Percentiles rank a stretch among this genome's conserved stretches.
Evolutionary conservation across 2,888 invertebrate species (phyloP).

Genomic region (Argyra leucocephala): DNA sequence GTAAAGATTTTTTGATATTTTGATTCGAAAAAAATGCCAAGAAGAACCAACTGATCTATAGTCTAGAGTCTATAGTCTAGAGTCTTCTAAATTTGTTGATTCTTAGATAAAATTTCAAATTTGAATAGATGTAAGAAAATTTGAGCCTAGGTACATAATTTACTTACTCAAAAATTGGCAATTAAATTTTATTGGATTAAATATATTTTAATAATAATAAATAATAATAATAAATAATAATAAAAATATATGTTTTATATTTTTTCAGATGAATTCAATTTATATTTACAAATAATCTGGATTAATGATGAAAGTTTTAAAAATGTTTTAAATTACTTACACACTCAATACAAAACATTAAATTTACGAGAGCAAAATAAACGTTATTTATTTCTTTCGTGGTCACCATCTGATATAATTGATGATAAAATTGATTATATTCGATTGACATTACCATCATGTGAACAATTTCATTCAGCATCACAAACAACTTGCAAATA

Average conservation of each 20-base stretch:
- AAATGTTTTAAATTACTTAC: constrained; percentile 39
- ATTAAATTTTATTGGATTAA: too few relatives aligned
- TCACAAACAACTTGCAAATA: constrained; percentile 51
- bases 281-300: neutral
- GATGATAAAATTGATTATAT: constrained; percentile 44
- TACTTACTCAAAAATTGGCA: too few relatives aligned
- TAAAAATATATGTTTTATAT: neutral
- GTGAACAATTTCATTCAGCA: constrained; percentile 42
- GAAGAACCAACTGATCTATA: too few relatives aligned
- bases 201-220: too few relatives aligned
- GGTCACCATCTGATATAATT: constrained; percentile 57
- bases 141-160: too few relatives aligned
- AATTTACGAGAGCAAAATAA: constrained; percentile 24
- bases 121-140: too few relatives aligned
- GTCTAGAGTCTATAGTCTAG: too few relatives aligned
- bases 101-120: too few relatives aligned
- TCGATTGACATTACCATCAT: constrained; percentile 55
- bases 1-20: too few relatives aligned
- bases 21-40: too few relatives aligned
- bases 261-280: neutral
- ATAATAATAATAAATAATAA: too few relatives aligned
- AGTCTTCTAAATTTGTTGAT: too few relatives aligned
- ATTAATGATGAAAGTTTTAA: constrained; percentile 47
- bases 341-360: constrained; percentile 24
- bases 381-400: constrained; percentile 53